Evolutionary conservation across 2,888 invertebrate genomes (phyloP).

Genomic region (Diarsia rubi): DNA sequence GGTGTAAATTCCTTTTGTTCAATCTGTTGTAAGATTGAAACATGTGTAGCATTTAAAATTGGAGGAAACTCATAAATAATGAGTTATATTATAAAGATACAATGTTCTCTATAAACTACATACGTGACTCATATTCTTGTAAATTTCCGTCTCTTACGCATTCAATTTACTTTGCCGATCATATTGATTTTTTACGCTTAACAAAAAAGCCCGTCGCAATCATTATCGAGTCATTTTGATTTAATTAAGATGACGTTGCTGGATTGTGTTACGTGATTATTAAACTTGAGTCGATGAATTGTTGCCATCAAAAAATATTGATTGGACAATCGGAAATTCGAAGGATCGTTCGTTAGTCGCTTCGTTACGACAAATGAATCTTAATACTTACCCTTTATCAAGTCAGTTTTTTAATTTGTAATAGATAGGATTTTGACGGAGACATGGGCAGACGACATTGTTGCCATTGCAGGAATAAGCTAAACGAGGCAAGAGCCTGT

Average conservation of each 20-base stretch:
- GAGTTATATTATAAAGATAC: slow-evolving; percentile 3
- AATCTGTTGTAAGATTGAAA: neutral
- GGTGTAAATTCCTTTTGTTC: neutral
- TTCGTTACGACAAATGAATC: neutral
- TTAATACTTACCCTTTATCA: neutral
- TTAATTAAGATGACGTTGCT: slow-evolving; percentile 49
- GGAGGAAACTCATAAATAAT: slow-evolving; percentile 12
- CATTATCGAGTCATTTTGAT: slow-evolving; percentile 32
- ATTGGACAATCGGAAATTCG: slow-evolving; percentile 17
- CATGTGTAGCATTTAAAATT: neutral
- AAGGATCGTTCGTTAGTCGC: neutral
- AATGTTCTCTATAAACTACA: slow-evolving; percentile 4
- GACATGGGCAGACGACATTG: too few relatives aligned
- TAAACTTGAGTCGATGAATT: slow-evolving; percentile 23
- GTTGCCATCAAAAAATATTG: slow-evolving; percentile 20
- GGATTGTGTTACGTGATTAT: slow-evolving; percentile 30
- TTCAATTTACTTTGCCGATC: slow-evolving; percentile 20
- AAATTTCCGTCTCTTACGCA: slow-evolving; percentile 43
- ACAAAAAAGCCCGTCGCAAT: slow-evolving; percentile 31
- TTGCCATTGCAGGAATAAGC: too few relatives aligned
- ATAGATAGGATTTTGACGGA: neutral
- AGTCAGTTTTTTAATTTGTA: neutral
- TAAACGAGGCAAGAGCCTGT: too few relatives aligned
- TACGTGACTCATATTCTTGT: slow-evolving; percentile 38
- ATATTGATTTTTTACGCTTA: slow-evolving; percentile 30